Evolutionary conservation across 2,113 vertebrate species (phyloP), one percentile per base, ranked within the genome.

Genomic region (Pavo muticus): DNA sequence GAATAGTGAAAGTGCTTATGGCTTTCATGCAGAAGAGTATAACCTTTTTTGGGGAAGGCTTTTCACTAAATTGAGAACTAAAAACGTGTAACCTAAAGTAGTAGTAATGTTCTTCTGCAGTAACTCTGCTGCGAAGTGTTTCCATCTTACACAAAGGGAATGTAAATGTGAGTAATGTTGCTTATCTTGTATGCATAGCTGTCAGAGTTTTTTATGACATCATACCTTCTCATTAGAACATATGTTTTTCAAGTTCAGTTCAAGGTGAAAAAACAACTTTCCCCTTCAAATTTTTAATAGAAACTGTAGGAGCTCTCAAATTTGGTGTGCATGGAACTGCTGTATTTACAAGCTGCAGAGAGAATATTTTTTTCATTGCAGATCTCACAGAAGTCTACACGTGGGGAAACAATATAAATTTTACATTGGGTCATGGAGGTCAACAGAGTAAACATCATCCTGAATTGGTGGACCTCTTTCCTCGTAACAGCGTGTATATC

Each of bases 371-470:
- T 97, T 82, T 94, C 68, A 23, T 96, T 97, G 93, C 96, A 99
- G 99, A 99, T 98, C 99, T 98, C 71, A 99, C 98, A 1, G 99
- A 99, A 96, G 98, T 99, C 59, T 99, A 99, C 91, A 99, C 98
- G 9, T 99, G 99, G 99, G 99, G 99, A 81, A 98, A 98, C 97
- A 99, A 99, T 88, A 98, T 98, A 77, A 99, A 99, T 97, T 99
- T 99, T 95, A 99, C 98, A 84, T 97, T 99, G 67, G 99, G 99
- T 32, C 99, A 99, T 75, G 99, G 99, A 92, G 98, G 98, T 97
- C 99, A 99, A 90, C 98, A 99, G 92, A 99, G 98, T 93, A 98
- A 99, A 87, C 97, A 99, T 86, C 98, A 99, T 95, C 99, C 99
- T 80, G 99, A 99, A 82, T 71, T 99, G 75, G 98, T 99, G 93